Evolutionary conservation across 30 jellyfish, hydroid and myxozoan genomes (phyloP).

Genomic region (Aurelia aurita complex sp. Pacific): DNA sequence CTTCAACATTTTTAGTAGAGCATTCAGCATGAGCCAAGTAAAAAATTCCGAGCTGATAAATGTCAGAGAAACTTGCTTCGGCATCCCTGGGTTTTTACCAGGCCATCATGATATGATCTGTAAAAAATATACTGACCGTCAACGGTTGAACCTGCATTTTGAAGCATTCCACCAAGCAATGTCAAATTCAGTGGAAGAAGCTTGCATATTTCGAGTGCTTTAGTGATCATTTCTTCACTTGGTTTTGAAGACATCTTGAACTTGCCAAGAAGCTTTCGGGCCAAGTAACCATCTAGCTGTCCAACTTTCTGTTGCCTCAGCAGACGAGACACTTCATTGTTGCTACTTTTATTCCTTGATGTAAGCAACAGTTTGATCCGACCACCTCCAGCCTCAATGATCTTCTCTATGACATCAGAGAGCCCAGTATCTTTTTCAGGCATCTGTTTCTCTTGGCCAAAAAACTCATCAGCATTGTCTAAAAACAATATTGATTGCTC

Average conservation of each 20-base stretch:
- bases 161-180: conserved; percentile 50
- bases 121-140: too few relatives aligned
- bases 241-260: conserved; percentile 26
- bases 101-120: too few relatives aligned
- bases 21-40: too few relatives aligned
- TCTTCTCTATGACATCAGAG: conserved; percentile 18
- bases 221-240: conserved; percentile 7
- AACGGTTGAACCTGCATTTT: not conserved
- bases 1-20: too few relatives aligned
- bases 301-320: conserved; percentile 29
- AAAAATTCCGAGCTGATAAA: too few relatives aligned
- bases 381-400: conserved; percentile 29
- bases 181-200: conserved; percentile 23
- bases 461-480: conserved; percentile 43
- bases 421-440: not conserved
- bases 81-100: too few relatives aligned
- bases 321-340: not conserved
- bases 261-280: conserved; percentile 4
- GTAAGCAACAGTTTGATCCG: conserved; percentile 22
- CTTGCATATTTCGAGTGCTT: conserved; percentile 36
- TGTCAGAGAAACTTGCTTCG: too few relatives aligned
- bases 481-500: conserved; percentile 6
- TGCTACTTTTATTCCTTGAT: conserved; percentile 23
- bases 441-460: not conserved
- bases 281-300: conserved; percentile 31